Evolutionary conservation across 1,140 invertebrate species (phyloP).

Genomic region (Drosophila carrolli): DNA sequence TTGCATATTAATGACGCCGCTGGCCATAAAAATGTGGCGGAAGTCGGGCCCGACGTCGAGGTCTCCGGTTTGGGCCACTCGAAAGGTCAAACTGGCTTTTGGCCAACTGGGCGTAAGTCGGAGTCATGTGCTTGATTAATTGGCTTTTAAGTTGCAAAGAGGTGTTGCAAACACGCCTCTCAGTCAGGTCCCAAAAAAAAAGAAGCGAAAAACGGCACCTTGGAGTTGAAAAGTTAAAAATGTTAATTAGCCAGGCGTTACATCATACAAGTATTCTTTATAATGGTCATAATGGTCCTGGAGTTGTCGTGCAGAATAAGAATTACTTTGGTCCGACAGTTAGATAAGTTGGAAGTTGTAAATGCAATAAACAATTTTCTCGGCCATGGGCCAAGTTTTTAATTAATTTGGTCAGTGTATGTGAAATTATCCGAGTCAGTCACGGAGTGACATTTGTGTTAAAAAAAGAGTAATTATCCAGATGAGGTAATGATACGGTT

Average conservation of each 20-base stretch:
- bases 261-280: constrained; percentile 49
- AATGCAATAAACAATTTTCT: constrained; percentile 46
- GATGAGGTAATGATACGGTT: constrained; percentile 3
- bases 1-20: constrained; percentile 79
- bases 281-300: constrained; percentile 31
- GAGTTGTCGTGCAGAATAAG: constrained; percentile 38
- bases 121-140: constrained; percentile 76
- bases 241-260: constrained; percentile 52
- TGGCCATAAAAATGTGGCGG: constrained; percentile 55
- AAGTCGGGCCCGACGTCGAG: constrained; percentile 46
- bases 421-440: constrained; percentile 22
- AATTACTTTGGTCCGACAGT: constrained; percentile 43
- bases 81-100: constrained; percentile 60
- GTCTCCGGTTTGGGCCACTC: constrained; percentile 41
- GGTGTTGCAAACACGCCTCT: constrained; percentile 51
- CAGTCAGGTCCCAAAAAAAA: constrained; percentile 16
- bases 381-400: constrained; percentile 16
- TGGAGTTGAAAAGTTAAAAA: constrained; percentile 51
- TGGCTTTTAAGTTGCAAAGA: constrained; percentile 80
- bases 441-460: constrained; percentile 32
- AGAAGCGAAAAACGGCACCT: constrained; percentile 16
- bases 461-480: constrained; percentile 12
- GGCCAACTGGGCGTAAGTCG: constrained; percentile 57
- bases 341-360: constrained; percentile 40
- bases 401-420: constrained; percentile 32